Base-by-base conservation (phyloP, 2,113 vertebrate species). In the Cathartes aura region DNA sequence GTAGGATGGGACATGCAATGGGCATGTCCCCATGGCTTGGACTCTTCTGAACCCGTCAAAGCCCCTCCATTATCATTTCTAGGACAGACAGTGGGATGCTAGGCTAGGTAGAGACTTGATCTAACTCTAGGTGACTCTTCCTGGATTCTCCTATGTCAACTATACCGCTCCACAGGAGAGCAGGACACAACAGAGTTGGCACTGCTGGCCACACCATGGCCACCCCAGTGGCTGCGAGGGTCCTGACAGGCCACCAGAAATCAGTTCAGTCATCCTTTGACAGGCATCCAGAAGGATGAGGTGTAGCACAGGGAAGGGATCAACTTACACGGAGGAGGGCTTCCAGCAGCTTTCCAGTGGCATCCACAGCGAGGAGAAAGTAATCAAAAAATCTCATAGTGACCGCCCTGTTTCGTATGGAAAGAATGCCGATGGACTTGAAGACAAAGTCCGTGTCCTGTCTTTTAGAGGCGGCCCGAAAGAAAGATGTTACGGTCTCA, bases 161-260 rank as follows among this genome's bases (percentile, higher is more conserved):
- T 15, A 12, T 32, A 36, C 20, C 7, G 26, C 47, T 42, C 30
- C 4, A 6, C 5, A 62, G 53, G 26, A 81, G 19, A 68, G 48
- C 11, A 62, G 75, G 12, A 52, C 34, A 17, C 34, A 18, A 40
- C 9, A 22, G 53, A 47, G 15, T 36, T 42, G 40, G 53, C 21
- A 12, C 7, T 74, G 26, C 75, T 67, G 45, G 38, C 38, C n/a
- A 62, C n/a, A 48, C n/a, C 17, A 15, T 55, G 34, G 30, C 55
- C 1, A 1, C 23, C 38, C 43, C 47, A 9, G 45, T 23, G 36
- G 5, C 36, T 1, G 0, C 8, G 26, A 26, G 22, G 17, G 53
- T 45, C 62, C 53, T 52, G 26, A 43, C 9, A 59, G 70, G 23
- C 45, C 55, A 40, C 23, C 23, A 70, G 62, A 47, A 45, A 83